These are phyloP conservation scores for Argyresthia albistria DNA, from an alignment of 2,888 invertebrate species.

Conservation along the genomic window DNA sequence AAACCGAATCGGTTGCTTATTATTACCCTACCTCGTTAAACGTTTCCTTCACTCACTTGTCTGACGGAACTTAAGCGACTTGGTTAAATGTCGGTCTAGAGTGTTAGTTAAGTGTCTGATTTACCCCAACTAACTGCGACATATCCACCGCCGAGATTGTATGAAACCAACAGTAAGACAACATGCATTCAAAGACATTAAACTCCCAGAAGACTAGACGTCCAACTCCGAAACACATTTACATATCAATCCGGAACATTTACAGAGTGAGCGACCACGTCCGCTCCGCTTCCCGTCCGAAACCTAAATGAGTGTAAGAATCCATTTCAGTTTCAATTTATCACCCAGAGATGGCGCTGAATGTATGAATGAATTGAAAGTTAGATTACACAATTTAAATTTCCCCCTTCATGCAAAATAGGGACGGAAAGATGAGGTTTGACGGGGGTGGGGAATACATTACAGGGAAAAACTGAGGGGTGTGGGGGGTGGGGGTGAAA, in stretches of 20 bases:
- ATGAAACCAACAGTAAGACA: too few relatives aligned
- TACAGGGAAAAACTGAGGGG: constrained; percentile 23
- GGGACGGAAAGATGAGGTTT: constrained; percentile 68
- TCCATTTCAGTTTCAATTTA: constrained; percentile 66
- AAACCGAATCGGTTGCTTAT: too few relatives aligned
- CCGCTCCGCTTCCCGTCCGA: constrained; percentile 17
- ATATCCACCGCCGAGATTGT: too few relatives aligned
- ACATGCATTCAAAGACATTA: not conserved
- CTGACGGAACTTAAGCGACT: too few relatives aligned
- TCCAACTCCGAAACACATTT: constrained; percentile 18
- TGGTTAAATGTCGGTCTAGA: too few relatives aligned
- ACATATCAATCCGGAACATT: constrained; percentile 29
- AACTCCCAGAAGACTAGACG: not conserved
- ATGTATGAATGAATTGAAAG: constrained; percentile 73
- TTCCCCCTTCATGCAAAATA: constrained; percentile 71
- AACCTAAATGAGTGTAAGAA: constrained; percentile 56
- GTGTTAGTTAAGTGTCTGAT: too few relatives aligned
- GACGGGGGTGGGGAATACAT: constrained; percentile 57
- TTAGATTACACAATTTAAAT: constrained; percentile 73
- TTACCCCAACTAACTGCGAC: too few relatives aligned
- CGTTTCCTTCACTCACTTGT: too few relatives aligned
- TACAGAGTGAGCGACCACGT: constrained; percentile 9
- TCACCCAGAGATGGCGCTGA: constrained; percentile 67
- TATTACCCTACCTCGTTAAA: too few relatives aligned
- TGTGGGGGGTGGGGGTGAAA: constrained; percentile 34